Percentiles rank a stretch among this genome's conserved stretches.
phyloP scores from a whole-genome alignment of 2,888 invertebrate genomes.

The Harpalus rufipes region DNA sequence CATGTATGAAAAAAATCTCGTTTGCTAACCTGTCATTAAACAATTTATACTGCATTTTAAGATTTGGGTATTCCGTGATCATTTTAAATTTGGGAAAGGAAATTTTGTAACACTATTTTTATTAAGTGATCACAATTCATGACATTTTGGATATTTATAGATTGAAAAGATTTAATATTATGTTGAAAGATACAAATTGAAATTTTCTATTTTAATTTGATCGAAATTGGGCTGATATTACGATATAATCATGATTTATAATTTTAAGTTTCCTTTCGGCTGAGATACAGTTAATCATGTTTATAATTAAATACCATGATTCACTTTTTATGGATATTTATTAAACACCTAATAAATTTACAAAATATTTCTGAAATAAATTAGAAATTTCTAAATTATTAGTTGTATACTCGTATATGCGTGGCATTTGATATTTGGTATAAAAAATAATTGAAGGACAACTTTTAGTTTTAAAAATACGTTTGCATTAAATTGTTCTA shows the following conservation, averaged over 20 bases:
- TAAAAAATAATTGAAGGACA: too few relatives aligned
- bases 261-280: constrained; percentile 16
- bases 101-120: constrained; percentile 26
- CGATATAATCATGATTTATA: constrained; percentile 20
- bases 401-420: too few relatives aligned
- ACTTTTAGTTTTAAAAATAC: too few relatives aligned
- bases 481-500: too few relatives aligned
- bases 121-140: constrained; percentile 34
- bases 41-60: constrained; percentile 44
- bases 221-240: constrained; percentile 30
- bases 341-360: too few relatives aligned
- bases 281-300: neutral
- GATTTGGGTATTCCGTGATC: constrained; percentile 45
- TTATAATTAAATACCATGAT: constrained; percentile 37
- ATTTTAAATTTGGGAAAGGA: constrained; percentile 22
- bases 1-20: constrained; percentile 36
- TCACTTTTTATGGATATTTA: neutral
- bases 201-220: constrained; percentile 24
- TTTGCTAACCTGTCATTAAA: constrained; percentile 51
- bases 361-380: too few relatives aligned
- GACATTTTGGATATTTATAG: constrained; percentile 49
- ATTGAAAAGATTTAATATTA: constrained; percentile 38
- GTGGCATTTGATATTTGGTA: too few relatives aligned
- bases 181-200: constrained; percentile 30
- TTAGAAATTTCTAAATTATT: too few relatives aligned